Conservation (phyloP, 2,113 vertebrate species). For the Microtus ochrogaster region DNA sequence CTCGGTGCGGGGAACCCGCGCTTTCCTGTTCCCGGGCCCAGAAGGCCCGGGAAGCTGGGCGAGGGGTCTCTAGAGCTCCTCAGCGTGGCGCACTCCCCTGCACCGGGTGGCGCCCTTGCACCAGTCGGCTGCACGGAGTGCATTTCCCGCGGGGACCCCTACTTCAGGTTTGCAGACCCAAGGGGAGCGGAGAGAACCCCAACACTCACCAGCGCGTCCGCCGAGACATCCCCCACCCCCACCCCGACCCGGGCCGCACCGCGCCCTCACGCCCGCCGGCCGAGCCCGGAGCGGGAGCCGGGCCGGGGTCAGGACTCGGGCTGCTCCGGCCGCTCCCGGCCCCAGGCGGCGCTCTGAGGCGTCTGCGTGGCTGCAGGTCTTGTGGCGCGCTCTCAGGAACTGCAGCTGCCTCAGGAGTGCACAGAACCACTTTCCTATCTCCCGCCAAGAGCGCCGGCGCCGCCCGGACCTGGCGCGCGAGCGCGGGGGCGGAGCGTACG, state of each 20-base stretch:
- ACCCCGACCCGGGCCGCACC: constrained; percentile 68
- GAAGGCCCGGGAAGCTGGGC: background rate
- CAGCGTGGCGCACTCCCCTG: background rate
- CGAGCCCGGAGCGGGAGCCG: constrained; percentile 73
- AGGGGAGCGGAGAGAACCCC: background rate
- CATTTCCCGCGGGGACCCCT: background rate
- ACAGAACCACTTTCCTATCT: constrained; percentile 85
- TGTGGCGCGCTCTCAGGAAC: background rate
- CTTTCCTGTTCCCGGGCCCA: constrained; percentile 8
- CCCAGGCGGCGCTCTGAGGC: background rate
- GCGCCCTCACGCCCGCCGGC: constrained; percentile 68
- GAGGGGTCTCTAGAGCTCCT: background rate
- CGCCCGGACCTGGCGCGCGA: constrained; percentile 73
- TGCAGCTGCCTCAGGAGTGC: constrained; percentile 44
- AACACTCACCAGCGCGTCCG: constrained; percentile 81
- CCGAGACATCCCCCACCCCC: constrained; percentile 82
- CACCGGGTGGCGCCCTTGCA: background rate
- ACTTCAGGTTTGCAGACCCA: background rate
- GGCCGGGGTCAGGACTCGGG: constrained; percentile 70
- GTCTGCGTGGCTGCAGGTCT: background rate
- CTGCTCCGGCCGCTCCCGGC: constrained; percentile 64
- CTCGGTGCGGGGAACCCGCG: constrained; percentile 31
- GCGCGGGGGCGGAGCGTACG: background rate
- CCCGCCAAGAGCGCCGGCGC: constrained; percentile 84
- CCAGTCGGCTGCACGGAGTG: background rate